phyloP scores from a whole-genome alignment of 1,140 invertebrate genomes.

The Drosophila lowei region DNA sequence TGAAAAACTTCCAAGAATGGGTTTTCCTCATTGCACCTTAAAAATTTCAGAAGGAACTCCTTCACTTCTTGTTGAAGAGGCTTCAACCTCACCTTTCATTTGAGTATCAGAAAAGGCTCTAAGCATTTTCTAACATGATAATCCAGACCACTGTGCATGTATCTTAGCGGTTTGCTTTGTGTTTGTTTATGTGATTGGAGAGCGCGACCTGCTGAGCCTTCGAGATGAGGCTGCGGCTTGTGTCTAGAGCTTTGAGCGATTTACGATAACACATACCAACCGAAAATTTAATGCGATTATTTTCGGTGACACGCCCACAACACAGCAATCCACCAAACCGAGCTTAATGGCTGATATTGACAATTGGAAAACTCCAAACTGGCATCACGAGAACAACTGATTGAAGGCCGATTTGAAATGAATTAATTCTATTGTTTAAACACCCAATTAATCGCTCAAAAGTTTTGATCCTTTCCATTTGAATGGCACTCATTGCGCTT shows the following conservation, averaged over 20 bases:
- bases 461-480: too few species aligned
- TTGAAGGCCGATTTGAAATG: background rate
- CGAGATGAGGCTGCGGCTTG: slow-evolving; percentile 17
- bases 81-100: too few species aligned
- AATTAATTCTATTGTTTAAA: too few species aligned
- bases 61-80: too few species aligned
- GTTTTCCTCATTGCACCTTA: too few species aligned
- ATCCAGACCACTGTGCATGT: background rate
- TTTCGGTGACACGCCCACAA: background rate
- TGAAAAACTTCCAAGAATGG: too few species aligned
- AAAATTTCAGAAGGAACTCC: too few species aligned
- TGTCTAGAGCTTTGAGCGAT: slow-evolving; percentile 43
- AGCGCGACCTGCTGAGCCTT: slow-evolving; percentile 18
- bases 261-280: slow-evolving; percentile 11
- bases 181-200: slow-evolving; percentile 59
- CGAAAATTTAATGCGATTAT: slow-evolving; percentile 19
- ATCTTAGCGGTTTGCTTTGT: slow-evolving; percentile 31
- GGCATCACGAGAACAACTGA: background rate
- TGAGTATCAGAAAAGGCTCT: too few species aligned
- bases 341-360: slow-evolving; percentile 20
- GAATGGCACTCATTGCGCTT: too few species aligned
- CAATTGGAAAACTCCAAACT: slow-evolving; percentile 7
- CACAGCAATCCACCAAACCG: background rate
- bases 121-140: too few species aligned
- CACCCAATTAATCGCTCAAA: too few species aligned